These are phyloP conservation scores for Habroteleia sp. DNA, from an alignment of 2,888 invertebrate species.

Conservation along the genomic window DNA sequence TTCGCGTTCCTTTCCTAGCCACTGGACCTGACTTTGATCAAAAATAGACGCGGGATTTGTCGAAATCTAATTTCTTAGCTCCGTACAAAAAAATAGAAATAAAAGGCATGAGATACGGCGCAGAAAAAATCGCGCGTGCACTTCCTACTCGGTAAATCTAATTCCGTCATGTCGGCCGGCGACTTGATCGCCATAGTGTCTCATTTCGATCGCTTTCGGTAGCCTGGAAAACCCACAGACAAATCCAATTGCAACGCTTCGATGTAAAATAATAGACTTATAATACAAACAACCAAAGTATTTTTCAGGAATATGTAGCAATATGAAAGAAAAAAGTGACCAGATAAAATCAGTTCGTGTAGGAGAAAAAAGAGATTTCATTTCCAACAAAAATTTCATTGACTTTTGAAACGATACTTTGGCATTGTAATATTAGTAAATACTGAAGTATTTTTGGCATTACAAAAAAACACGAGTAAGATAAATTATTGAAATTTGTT, in stretches of 20 bases:
- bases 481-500: too few relatives aligned
- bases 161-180: slow-evolving; percentile 50
- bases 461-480: too few relatives aligned
- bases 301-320: not conserved
- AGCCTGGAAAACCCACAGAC: slow-evolving; percentile 7
- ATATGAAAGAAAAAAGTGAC: too few relatives aligned
- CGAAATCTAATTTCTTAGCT: slow-evolving; percentile 52
- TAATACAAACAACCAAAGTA: slow-evolving; percentile 6
- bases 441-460: too few relatives aligned
- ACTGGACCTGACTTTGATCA: slow-evolving; percentile 33
- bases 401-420: too few relatives aligned
- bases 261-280: slow-evolving; percentile 20
- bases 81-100: not conserved
- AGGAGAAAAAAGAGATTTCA: not conserved
- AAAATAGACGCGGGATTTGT: slow-evolving; percentile 47
- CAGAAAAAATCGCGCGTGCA: slow-evolving; percentile 22
- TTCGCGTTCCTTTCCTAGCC: slow-evolving; percentile 34
- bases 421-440: too few relatives aligned
- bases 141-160: slow-evolving; percentile 45
- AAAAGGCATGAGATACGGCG: not conserved
- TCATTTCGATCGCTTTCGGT: slow-evolving; percentile 39
- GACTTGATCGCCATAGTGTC: slow-evolving; percentile 49
- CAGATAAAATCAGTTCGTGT: not conserved
- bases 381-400: too few relatives aligned
- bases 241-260: slow-evolving; percentile 27